phyloP scores from a whole-genome alignment of 2,113 vertebrate species.

The Paratilapia polleni region DNA sequence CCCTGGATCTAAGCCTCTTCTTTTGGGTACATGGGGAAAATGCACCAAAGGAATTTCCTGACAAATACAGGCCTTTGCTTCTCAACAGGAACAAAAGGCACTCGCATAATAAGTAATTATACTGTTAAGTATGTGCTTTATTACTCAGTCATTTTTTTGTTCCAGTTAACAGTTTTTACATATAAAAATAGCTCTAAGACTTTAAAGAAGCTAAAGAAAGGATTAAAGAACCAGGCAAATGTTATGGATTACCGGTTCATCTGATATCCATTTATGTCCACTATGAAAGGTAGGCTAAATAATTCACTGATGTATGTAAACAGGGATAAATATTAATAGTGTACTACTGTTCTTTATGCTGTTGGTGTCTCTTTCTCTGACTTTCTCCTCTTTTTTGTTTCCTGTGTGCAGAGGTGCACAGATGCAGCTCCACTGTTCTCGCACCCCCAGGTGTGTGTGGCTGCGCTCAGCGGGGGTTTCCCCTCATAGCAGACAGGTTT shows the following conservation, averaged over 20 bases:
- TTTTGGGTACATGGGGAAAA: background rate
- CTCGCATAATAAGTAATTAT: background rate
- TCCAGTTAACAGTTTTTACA: background rate
- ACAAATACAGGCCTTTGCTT: background rate
- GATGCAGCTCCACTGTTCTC: too few species aligned
- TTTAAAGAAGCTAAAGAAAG: background rate
- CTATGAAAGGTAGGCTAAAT: background rate
- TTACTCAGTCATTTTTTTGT: background rate
- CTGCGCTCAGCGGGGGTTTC: too few species aligned
- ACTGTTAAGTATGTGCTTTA: too few species aligned
- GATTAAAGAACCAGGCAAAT: background rate
- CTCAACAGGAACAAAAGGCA: background rate
- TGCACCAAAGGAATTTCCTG: background rate
- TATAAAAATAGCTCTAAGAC: background rate
- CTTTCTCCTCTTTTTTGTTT: too few species aligned
- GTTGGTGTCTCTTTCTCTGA: too few species aligned
- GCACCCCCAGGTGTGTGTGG: too few species aligned
- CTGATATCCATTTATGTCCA: background rate
- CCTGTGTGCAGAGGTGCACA: too few species aligned
- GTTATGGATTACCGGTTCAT: background rate
- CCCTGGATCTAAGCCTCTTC: too few species aligned
- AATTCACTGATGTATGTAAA: background rate
- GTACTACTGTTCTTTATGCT: too few species aligned
- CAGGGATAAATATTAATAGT: too few species aligned
- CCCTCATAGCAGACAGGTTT: too few species aligned